phyloP scores from a whole-genome alignment of 2,888 invertebrate species.

The Deilephila porcellus region DNA sequence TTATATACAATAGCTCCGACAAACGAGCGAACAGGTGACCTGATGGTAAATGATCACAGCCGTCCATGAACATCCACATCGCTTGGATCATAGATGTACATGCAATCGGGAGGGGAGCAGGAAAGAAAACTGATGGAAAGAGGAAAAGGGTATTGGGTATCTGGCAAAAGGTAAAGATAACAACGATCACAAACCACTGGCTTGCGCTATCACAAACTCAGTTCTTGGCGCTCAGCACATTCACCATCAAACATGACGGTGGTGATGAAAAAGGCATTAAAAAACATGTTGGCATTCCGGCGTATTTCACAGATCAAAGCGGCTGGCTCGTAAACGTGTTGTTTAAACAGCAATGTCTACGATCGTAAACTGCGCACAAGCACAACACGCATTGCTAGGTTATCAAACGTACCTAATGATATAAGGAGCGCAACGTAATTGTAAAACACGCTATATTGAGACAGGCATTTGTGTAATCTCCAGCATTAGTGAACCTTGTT shows the following conservation, averaged over 20 bases:
- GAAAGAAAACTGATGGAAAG: too few species aligned
- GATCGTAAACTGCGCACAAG: conserved; percentile 4
- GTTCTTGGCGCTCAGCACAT: too few species aligned
- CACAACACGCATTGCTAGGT: neutral
- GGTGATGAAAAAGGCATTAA: neutral
- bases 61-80: too few species aligned
- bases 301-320: conserved; percentile 6
- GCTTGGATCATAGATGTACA: too few species aligned
- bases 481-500: neutral
- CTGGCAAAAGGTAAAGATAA: neutral
- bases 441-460: conserved; percentile 17
- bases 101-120: too few species aligned
- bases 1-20: too few species aligned
- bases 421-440: conserved; percentile 4
- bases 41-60: too few species aligned
- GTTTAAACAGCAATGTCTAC: conserved; percentile 3
- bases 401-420: conserved; percentile 26
- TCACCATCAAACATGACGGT: too few species aligned
- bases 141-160: neutral
- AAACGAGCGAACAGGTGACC: too few species aligned
- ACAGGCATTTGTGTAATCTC: conserved; percentile 6
- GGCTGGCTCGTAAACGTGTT: neutral
- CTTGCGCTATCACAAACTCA: too few species aligned
- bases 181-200: too few species aligned
- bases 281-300: neutral